Evolutionary conservation across 2,113 vertebrate species (phyloP), one percentile per base, ranked within the genome.

Genomic region (Dromas ardeola): DNA sequence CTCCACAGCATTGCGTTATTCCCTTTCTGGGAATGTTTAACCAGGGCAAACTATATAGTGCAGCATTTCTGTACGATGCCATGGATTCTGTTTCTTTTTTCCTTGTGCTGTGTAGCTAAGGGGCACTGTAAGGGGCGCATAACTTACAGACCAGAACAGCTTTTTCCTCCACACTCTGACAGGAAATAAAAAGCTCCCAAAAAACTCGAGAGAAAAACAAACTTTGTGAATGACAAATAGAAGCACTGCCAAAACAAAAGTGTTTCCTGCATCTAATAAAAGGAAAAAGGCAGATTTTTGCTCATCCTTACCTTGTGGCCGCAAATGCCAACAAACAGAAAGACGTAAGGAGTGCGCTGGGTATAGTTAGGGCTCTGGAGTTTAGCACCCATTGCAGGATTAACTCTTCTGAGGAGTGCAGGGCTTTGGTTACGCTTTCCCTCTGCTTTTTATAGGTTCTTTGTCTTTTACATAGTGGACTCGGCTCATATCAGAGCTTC

Each of bases 21-120:
- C 76, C 86, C 93, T 94, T 97, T 96, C 95, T 95, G 95, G 81
- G 79, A 96, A 87, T 95, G 94, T 96, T 96, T 97, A 97, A 93
- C 93, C 78, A 90, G 87, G 74, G 81, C 66, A 88, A 67, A 91
- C 71, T 47, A 32, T 63, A 88, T 20, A 97, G 81, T 83, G 91
- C 71, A 59, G 94, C 81, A 86, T 94, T 97, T 94, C 89, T 95
- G 81, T 70, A 82, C 15, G 10, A 90, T 96, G 91, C 95, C 94
- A 94, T 94, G 87, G 93, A 91, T 85, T 95, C 89, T 95, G 93
- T 91, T 97, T 96, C 95, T 95, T 94, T 79, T 95, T 94, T 88
- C 81, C 95, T 73, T 69, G 69, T 85, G 62, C 94, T 81, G 70
- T 94, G 92, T 95, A 96, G 76, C 95, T 82, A 87, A 97, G 96